Percentiles rank a stretch among this genome's conserved stretches.
These are phyloP conservation scores for Lophura nycthemera DNA, from an alignment of 2,113 vertebrate species.

Conservation along the genomic window DNA sequence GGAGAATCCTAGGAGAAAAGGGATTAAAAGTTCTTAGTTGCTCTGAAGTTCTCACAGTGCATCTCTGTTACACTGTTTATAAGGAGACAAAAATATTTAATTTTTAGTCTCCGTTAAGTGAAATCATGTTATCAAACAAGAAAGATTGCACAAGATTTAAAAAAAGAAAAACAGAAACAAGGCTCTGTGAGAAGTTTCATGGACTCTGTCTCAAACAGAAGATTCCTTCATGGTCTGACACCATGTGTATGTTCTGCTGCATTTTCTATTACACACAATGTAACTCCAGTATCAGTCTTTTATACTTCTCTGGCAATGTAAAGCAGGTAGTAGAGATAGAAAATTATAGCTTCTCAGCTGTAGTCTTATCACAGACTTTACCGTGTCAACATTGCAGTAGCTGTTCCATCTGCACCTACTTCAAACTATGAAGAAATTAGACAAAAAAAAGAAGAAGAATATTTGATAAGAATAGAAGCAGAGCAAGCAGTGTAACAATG, in stretches of 20 bases:
- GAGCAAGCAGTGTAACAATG: neutral
- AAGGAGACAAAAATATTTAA: neutral
- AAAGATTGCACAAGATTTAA: neutral
- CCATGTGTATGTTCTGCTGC: neutral
- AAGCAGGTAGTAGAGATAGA: neutral
- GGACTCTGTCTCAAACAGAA: neutral
- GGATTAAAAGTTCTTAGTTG: neutral
- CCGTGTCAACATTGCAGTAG: neutral
- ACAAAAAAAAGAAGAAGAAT: neutral
- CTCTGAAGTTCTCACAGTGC: neutral
- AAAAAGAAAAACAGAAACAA: neutral
- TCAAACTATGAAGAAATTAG: neutral
- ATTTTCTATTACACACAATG: neutral
- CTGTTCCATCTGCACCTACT: neutral
- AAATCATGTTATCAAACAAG: neutral
- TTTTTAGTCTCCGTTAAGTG: neutral
- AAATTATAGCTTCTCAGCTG: neutral
- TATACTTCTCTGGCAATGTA: neutral
- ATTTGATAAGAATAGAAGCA: neutral
- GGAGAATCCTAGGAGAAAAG: neutral
- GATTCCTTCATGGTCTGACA: neutral
- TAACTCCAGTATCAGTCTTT: neutral
- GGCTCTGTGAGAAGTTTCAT: neutral
- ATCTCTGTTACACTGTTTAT: neutral
- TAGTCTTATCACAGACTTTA: neutral